These are phyloP conservation scores for Passerina amoena DNA, from an alignment of 2,113 vertebrate species.

Conservation along the genomic window DNA sequence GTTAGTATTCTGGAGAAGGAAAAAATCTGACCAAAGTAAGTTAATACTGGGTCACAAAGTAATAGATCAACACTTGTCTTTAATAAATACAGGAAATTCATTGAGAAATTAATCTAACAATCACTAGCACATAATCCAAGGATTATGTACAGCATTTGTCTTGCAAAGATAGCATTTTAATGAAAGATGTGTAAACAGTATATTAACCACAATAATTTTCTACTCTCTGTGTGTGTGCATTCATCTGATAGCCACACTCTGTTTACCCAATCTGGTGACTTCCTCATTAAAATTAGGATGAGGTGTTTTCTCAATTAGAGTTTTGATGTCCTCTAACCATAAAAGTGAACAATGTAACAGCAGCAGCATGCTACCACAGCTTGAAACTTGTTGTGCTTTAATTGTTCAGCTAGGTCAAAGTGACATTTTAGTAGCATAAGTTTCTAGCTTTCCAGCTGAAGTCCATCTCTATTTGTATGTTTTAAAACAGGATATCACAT, in stretches of 20 bases:
- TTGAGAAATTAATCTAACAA: background rate
- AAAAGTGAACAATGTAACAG: background rate
- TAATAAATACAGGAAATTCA: background rate
- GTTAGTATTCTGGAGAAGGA: background rate
- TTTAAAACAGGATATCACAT: background rate
- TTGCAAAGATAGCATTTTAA: slow-evolving; percentile 24
- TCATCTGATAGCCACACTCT: background rate
- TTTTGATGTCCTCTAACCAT: slow-evolving; percentile 11
- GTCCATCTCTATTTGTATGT: background rate
- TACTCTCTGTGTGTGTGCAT: background rate
- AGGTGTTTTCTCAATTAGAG: background rate
- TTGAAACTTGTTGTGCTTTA: background rate
- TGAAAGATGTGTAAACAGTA: slow-evolving; percentile 31
- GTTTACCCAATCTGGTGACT: background rate
- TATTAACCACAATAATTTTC: slow-evolving; percentile 10
- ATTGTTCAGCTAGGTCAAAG: rapidly evolving
- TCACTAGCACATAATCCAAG: slow-evolving; percentile 21
- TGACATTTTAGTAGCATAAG: background rate
- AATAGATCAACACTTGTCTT: background rate
- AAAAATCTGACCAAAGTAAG: background rate
- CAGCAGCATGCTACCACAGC: background rate
- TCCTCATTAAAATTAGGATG: background rate
- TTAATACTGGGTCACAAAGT: background rate
- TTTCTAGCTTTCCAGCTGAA: background rate
- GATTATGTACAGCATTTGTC: background rate